Evolutionary conservation across 2,888 invertebrate genomes (phyloP), one percentile per base, ranked within the genome.

Genomic region (Charanyca ferruginea): DNA sequence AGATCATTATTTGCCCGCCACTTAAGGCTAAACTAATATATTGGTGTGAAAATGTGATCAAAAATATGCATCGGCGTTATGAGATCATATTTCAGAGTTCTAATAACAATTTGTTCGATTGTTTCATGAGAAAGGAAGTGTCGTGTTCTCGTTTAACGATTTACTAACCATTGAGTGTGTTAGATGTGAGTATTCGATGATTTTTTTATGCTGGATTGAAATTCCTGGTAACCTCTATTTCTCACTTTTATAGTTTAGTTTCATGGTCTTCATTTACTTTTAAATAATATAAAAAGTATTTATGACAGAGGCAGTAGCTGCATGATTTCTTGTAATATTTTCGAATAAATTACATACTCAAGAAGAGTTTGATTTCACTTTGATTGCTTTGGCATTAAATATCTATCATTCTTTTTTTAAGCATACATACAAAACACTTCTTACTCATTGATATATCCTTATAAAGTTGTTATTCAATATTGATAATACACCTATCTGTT

Each of bases 21-120:
- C 18, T 48, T 57, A 35, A 13, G 32, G 18, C 35, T 7, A 25
- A 65, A 23, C 25, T 49, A 3, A 23, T 49, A 18, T 61, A 23
- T 49, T 48, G 9, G n/a, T 38, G 9, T 35, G 32, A 60, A 61
- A 42, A 68, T 57, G 55, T 57, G 23, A 60, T 23, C 20, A 1
- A 20, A 66, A 72, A 35, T 48, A 73, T 59, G 70, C 42, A 41
- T 61, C 59, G 48, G 59, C 51, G 48, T 47, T 51, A 41, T 47
- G 16, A 16, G 70, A 62, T 80, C 82, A 45, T 45, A 75, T 83
- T 77, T 67, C 80, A 38, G 38, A 51, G 41, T 72, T 58, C 64
- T 32, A 57, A 61, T 49, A 62, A 61, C 49, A 62, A 47, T 62
- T 70, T 60, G 41, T 63, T 49, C 48, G 25, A 61, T 66, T 57